A percentile compares a stretch with the other conserved stretches of the same genome.
These are phyloP conservation scores for Cheilosia scutellata DNA, from an alignment of 2,888 invertebrate genomes.

Conservation along the genomic window DNA sequence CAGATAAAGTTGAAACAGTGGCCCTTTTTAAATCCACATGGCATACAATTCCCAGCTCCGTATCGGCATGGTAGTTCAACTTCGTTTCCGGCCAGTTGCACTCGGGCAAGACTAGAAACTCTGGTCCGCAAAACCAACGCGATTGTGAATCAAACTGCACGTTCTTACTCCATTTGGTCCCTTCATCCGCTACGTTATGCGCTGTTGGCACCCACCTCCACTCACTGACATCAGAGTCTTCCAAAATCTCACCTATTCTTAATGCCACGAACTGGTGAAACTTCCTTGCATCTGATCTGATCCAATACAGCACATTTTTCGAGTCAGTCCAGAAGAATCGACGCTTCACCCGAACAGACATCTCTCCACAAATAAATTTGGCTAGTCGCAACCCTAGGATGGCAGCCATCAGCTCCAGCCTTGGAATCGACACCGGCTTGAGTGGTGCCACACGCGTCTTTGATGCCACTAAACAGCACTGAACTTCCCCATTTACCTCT, in stretches of 20 bases:
- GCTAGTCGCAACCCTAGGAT: constrained; percentile 19
- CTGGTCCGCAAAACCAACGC: constrained; percentile 44
- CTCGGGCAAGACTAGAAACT: constrained; percentile 1
- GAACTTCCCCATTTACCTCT: not conserved
- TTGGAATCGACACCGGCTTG: constrained; percentile 37
- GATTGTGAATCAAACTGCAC: constrained; percentile 11
- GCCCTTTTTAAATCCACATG: not conserved
- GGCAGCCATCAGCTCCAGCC: constrained; percentile 42
- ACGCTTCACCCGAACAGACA: constrained; percentile 29
- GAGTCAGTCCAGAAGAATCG: constrained; percentile 59
- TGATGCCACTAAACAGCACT: constrained; percentile 3
- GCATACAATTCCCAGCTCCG: not conserved
- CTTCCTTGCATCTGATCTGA: constrained; percentile 34
- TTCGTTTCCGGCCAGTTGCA: constrained; percentile 17
- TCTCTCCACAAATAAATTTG: constrained; percentile 7
- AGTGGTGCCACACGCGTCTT: constrained; percentile 40
- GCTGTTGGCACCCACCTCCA: constrained; percentile 55
- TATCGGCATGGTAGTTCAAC: not conserved
- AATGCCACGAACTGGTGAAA: constrained; percentile 56
- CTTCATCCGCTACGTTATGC: constrained; percentile 51
- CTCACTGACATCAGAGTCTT: constrained; percentile 35
- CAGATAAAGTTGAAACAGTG: not conserved
- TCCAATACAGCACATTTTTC: constrained; percentile 48
- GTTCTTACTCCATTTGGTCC: constrained; percentile 44
- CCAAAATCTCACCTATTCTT: constrained; percentile 54